Percentiles rank a stretch among this genome's conserved stretches.
phyloP scores from a whole-genome alignment of 2,888 invertebrate genomes.

The Drepanosiphum platanoidis region DNA sequence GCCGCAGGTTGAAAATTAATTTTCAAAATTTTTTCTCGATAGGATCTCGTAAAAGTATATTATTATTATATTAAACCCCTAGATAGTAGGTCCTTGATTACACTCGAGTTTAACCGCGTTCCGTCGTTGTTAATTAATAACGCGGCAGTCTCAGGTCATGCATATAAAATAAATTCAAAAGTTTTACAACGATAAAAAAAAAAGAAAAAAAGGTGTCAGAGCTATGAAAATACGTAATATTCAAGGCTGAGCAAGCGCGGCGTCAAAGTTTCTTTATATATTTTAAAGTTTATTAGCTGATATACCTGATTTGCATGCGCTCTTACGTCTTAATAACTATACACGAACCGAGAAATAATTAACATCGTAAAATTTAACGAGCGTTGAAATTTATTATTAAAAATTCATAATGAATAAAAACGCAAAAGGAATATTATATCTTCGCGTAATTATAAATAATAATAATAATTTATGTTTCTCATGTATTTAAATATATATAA shows the following conservation, averaged over 20 bases:
- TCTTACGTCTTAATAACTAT: background rate
- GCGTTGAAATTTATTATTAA: background rate
- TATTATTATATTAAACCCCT: background rate
- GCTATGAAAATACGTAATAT: background rate
- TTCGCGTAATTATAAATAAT: background rate
- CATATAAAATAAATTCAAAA: constrained; percentile 42
- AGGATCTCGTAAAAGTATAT: background rate
- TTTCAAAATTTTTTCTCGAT: background rate
- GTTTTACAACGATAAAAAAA: background rate
- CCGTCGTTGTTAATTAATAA: background rate
- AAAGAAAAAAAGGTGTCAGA: background rate
- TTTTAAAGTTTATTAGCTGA: constrained; percentile 7
- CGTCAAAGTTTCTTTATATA: constrained; percentile 18
- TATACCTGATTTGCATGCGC: background rate
- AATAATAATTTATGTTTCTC: background rate
- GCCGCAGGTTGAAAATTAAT: background rate
- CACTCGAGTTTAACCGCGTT: background rate
- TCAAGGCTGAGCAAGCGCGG: background rate
- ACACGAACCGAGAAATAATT: constrained; percentile 10
- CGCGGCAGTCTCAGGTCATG: background rate
- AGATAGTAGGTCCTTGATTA: background rate
- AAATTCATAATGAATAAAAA: background rate
- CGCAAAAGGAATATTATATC: background rate
- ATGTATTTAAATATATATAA: constrained; percentile 19
- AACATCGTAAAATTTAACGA: background rate